A percentile compares a stretch with the other conserved stretches of the same genome.
phyloP scores from a whole-genome alignment of 2,888 invertebrate species.

The Gisinianus flammeolus region DNA sequence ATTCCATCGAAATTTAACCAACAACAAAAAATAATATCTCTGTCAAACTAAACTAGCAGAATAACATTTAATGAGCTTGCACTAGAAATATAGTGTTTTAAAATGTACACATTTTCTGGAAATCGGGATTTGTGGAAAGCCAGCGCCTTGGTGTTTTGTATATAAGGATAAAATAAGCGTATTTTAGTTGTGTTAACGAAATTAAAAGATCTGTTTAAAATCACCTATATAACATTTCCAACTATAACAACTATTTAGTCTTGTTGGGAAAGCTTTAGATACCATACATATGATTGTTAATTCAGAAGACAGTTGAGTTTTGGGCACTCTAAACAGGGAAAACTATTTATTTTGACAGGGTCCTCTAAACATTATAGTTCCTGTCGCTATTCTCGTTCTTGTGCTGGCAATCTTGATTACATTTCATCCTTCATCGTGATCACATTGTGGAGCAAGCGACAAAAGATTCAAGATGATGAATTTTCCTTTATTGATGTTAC shows the following conservation, averaged over 20 bases:
- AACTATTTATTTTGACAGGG: conserved; percentile 60
- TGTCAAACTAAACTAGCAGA: too few species aligned
- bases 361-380: conserved; percentile 62
- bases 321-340: neutral
- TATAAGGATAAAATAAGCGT: neutral
- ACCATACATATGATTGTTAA: neutral
- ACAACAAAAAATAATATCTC: too few species aligned
- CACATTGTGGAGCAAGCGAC: conserved; percentile 9
- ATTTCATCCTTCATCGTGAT: conserved; percentile 60
- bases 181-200: neutral
- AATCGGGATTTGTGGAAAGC: neutral
- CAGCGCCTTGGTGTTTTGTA: neutral
- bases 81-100: neutral
- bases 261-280: too few species aligned
- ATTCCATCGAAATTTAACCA: too few species aligned
- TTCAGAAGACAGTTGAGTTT: neutral
- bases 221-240: neutral
- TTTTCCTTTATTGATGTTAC: conserved; percentile 25
- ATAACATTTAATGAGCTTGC: neutral
- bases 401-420: conserved; percentile 63
- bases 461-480: conserved; percentile 16
- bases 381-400: conserved; percentile 62
- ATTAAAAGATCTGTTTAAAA: neutral
- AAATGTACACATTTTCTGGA: neutral
- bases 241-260: too few species aligned